Evolutionary conservation across 2,888 invertebrate genomes (phyloP).

Genomic region (Amaurobius ferox): DNA sequence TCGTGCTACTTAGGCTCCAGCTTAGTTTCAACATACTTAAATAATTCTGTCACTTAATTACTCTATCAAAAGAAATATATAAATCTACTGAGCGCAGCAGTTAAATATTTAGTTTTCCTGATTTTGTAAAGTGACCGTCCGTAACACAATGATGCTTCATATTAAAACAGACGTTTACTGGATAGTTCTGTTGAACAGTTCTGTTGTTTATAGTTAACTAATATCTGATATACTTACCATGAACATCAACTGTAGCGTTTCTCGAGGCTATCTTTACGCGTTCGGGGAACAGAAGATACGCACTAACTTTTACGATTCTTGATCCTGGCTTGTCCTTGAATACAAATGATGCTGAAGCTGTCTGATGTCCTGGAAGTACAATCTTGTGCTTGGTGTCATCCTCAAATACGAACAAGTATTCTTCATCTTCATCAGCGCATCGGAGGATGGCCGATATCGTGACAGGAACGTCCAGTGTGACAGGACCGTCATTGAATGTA

Average conservation of each 20-base stretch:
- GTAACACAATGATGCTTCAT: too few relatives aligned
- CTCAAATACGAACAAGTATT: slow-evolving; percentile 34
- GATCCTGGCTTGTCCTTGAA: slow-evolving; percentile 15
- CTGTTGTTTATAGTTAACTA: too few relatives aligned
- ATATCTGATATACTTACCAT: too few relatives aligned
- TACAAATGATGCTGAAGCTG: slow-evolving; percentile 22
- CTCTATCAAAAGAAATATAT: too few relatives aligned
- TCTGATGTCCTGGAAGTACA: background rate
- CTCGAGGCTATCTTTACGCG: slow-evolving; percentile 10
- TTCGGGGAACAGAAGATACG: background rate
- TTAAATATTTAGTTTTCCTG: too few relatives aligned
- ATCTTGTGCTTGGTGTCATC: slow-evolving; percentile 18
- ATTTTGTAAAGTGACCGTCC: too few relatives aligned
- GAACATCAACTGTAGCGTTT: slow-evolving; percentile 17
- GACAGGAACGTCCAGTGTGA: slow-evolving; percentile 44
- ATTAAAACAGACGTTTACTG: too few relatives aligned
- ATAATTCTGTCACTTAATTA: too few relatives aligned
- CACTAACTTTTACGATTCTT: slow-evolving; percentile 3
- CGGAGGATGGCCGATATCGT: slow-evolving; percentile 24
- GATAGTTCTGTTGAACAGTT: too few relatives aligned
- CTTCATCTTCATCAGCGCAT: slow-evolving; percentile 17
- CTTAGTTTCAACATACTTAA: too few relatives aligned
- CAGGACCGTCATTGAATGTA: slow-evolving; percentile 45
- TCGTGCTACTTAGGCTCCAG: too few relatives aligned
- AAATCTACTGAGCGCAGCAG: too few relatives aligned